phyloP scores from a whole-genome alignment of 2,113 vertebrate genomes.

The Athene noctua region DNA sequence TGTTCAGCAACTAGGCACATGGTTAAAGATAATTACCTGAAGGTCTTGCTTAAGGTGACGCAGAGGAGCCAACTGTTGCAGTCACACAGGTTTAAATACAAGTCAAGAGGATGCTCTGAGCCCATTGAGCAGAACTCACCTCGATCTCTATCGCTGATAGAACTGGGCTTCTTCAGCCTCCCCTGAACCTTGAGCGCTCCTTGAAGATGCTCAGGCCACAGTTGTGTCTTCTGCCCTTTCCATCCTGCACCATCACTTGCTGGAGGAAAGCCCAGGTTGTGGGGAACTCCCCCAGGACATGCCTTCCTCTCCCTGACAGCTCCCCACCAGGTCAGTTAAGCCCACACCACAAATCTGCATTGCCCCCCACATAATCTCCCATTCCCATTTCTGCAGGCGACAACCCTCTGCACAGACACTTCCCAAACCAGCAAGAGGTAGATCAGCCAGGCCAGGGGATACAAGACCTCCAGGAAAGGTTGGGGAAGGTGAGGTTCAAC shows the following conservation, averaged over 20 bases:
- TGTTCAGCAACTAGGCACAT: not conserved
- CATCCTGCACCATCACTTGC: rapidly evolving
- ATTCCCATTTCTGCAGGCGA: not conserved
- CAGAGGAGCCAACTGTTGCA: not conserved
- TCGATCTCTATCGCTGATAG: rapidly evolving
- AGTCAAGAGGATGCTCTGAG: not conserved
- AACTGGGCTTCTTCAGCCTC: not conserved
- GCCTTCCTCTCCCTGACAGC: not conserved
- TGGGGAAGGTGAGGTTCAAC: not conserved
- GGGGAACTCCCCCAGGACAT: rapidly evolving
- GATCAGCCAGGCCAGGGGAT: not conserved
- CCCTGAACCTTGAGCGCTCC: not conserved
- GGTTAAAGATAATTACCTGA: not conserved
- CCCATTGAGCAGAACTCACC: not conserved
- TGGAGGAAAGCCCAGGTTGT: not conserved
- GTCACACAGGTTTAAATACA: not conserved
- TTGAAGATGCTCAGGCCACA: not conserved
- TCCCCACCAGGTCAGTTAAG: not conserved
- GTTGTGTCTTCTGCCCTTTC: not conserved
- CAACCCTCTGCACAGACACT: not conserved
- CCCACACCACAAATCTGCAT: not conserved
- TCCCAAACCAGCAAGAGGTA: not conserved
- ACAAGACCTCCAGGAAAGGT: not conserved
- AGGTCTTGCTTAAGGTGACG: not conserved
- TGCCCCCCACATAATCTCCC: rapidly evolving